Base-by-base conservation (phyloP, 2,888 invertebrate species). In the Danaus chrysippus region DNA sequence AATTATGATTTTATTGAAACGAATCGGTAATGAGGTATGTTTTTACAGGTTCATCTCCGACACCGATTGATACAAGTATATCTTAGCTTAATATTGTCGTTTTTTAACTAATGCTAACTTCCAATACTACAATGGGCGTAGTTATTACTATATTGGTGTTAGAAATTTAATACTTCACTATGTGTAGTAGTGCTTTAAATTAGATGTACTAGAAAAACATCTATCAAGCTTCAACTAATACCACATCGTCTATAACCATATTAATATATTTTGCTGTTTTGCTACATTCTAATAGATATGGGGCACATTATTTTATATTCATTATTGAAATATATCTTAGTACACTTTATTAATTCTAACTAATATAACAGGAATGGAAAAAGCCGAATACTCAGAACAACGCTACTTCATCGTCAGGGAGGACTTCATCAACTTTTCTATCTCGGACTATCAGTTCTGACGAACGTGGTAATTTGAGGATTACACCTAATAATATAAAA, bases 1-100 rank as follows among this genome's bases (percentile, higher is more conserved):
- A 34, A 34, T 34, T 34, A 34, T 34, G 2, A 34, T 34, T 34
- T 46, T 15, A 11, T 15, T 46, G 46, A 46, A n/a, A 46, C 15
- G 9, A 9, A n/a, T 13, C 6, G 13, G 5, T n/a, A 46, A 46
- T 46, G 11, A 9, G 49, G 10, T 17, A 66, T 68, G 68, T 82
- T 76, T 82, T 87, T 89, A 73, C 90, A 90, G 90, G 90, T 83
- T 85, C 81, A 76, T 83, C 89, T 83, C 77, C 83, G 83, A 81
- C 83, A 73, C 82, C 86, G 65, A 81, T 79, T 69, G 82, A 87
- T 67, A 76, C 88, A 91, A 91, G 90, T 91, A 91, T 81, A 84
- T 86, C 83, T 76, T 81, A 77, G 75, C 66, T 66, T 73, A 68
- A 75, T 71, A 59, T 61, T 66, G 52, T 62, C 67, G 58, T 65